Evolutionary conservation across 2,113 vertebrate genomes (phyloP), one percentile per base, ranked within the genome.

Genomic region (Gadus macrocephalus): DNA sequence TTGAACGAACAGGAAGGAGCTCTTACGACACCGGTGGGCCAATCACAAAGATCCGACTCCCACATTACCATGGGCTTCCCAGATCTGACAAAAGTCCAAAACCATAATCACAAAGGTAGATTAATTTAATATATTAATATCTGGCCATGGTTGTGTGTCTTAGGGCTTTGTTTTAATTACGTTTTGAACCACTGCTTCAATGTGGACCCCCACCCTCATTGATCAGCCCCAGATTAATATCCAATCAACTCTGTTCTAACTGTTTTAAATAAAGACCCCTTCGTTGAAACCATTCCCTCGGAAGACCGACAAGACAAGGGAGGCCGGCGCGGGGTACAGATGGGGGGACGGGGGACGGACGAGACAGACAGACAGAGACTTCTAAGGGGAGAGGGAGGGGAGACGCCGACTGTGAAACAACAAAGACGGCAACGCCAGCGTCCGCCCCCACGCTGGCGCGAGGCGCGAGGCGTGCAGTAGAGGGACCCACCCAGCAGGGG

Each of bases 401-500:
- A 6, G 3, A 14, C 63, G 19, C 6, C 35, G 16, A 60, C n/a
- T 2, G 62, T n/a, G 0, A 25, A 70, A 64, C 9, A 0, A 31
- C 67, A 28, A 67, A 15, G 9, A 35, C 31, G 31, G 31, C 3
- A 4, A 4, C 31, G 31, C 31, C 31, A 35, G 4, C 31, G 31
- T 35, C 31, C 31, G 31, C 4, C 31, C 31, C 31, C 4, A 69
- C 49, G 25, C 4, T 53, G 3, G 72, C 53, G 12, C 70, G 64
- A 71, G 3, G 72, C 53, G 12, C 70, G 66, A 71, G 0, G 72
- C 81, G 73, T 81, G 84, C 82, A 80, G 74, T 84, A 71, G 71
- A 49, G 80, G 76, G 71, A 88, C 86, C 88, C 90, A 90, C 91
- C 91, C 90, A 89, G 88, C 83, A 87, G 87, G 87, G 85, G 85